Conservation (phyloP, 2,888 invertebrate genomes). For the Lasioglossum marginatum region DNA sequence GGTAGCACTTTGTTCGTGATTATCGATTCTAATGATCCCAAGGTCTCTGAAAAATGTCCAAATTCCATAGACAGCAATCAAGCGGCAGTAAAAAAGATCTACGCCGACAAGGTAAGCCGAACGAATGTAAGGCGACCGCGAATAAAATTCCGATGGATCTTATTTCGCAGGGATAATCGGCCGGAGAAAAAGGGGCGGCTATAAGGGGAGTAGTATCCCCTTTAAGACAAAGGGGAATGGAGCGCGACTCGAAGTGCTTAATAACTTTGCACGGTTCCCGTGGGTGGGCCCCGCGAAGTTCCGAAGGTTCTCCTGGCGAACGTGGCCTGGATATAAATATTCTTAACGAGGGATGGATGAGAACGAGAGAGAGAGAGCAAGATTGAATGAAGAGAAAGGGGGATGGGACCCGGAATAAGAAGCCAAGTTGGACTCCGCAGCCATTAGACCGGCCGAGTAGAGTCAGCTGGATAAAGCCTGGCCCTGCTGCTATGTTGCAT, state of each 20-base stretch:
- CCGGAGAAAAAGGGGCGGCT: neutral
- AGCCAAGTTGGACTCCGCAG: slow-evolving; percentile 52
- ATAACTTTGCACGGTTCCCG: slow-evolving; percentile 54
- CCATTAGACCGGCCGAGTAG: slow-evolving; percentile 54
- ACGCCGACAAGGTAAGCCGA: neutral
- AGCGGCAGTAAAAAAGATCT: neutral
- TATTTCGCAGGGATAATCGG: slow-evolving; percentile 38
- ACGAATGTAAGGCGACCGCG: neutral
- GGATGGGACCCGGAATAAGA: slow-evolving; percentile 59
- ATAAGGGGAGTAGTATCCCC: too few species aligned
- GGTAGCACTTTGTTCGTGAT: too few species aligned
- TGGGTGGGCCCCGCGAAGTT: slow-evolving; percentile 59
- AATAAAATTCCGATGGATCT: slow-evolving; percentile 26
- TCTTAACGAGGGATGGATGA: slow-evolving; percentile 71
- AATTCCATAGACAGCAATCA: neutral
- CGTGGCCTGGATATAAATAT: slow-evolving; percentile 82
- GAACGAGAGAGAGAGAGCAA: slow-evolving; percentile 36
- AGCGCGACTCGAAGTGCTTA: slow-evolving; percentile 48
- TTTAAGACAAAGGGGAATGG: slow-evolving; percentile 8
- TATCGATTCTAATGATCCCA: neutral
- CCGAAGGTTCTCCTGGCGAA: slow-evolving; percentile 71
- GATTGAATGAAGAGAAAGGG: slow-evolving; percentile 43
- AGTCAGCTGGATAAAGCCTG: slow-evolving; percentile 68
- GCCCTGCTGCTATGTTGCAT: slow-evolving; percentile 66
- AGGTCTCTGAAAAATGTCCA: neutral